Conservation (phyloP, 2,888 invertebrate genomes). For the Coelinius sp. region DNA sequence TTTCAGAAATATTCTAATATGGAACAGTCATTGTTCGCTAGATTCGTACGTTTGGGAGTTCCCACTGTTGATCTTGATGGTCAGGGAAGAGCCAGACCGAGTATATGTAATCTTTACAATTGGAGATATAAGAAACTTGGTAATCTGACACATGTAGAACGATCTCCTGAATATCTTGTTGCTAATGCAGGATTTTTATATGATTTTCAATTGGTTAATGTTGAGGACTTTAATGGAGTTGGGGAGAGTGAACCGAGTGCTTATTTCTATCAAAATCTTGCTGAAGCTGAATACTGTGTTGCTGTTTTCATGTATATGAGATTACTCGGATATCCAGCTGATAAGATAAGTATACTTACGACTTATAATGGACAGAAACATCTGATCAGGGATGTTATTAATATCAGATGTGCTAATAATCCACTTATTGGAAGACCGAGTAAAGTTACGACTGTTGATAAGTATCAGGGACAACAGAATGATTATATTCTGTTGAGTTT, state of each 20-base stretch:
- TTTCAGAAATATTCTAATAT: slow-evolving; percentile 99
- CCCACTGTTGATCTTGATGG: slow-evolving; percentile 98
- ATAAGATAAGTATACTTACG: slow-evolving; percentile 96
- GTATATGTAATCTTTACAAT: slow-evolving; percentile 93
- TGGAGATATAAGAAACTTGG: slow-evolving; percentile 98
- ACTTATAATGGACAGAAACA: slow-evolving; percentile 99
- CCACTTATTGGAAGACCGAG: slow-evolving; percentile 94
- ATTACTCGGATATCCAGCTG: slow-evolving; percentile 94
- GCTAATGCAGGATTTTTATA: slow-evolving; percentile 94
- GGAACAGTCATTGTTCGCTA: slow-evolving; percentile 98
- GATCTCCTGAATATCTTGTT: slow-evolving; percentile 85
- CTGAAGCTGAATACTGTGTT: slow-evolving; percentile 95
- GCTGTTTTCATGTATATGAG: slow-evolving; percentile 99
- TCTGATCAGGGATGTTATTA: slow-evolving; percentile 95
- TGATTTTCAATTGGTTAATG: slow-evolving; percentile 97
- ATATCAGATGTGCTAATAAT: slow-evolving; percentile 92
- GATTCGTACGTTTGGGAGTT: slow-evolving; percentile 95
- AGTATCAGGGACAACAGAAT: slow-evolving; percentile 99
- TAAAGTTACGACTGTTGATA: slow-evolving; percentile 97
- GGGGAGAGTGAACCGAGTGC: slow-evolving; percentile 99
- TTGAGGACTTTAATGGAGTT: slow-evolving; percentile 95
- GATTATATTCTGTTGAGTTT: slow-evolving; percentile 97
- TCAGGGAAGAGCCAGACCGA: slow-evolving; percentile 94
- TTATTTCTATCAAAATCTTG: slow-evolving; percentile 97
- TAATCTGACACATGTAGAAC: slow-evolving; percentile 90